A percentile compares a stretch with the other conserved stretches of the same genome.
phyloP scores from a whole-genome alignment of 1,140 invertebrate species.

The Lasaia peninsularis region DNA sequence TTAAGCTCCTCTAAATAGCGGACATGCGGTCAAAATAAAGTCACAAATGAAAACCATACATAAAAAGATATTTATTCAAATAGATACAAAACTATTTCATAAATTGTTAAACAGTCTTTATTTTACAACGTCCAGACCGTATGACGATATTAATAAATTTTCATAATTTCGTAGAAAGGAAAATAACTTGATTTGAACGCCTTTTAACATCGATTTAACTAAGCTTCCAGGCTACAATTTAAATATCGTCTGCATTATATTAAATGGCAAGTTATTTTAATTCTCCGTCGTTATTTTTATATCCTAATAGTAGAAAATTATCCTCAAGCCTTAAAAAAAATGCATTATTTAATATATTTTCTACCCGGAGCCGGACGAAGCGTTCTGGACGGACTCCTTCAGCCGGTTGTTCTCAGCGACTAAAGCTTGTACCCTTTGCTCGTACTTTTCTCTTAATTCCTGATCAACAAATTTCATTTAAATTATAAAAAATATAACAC shows the following conservation, averaged over 20 bases:
- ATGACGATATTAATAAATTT: background rate
- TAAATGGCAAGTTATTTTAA: no score
- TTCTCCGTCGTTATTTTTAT: no score
- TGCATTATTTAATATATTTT: background rate
- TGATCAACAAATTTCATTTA: constrained; percentile 28
- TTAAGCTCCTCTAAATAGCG: no score
- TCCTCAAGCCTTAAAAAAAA: background rate
- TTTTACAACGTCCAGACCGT: background rate
- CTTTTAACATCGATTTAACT: no score
- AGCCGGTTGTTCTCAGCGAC: constrained; percentile 54
- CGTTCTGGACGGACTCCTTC: constrained; percentile 32
- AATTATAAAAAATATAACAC: no score
- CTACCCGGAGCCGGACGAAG: background rate
- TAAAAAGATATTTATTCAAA: constrained; percentile 14
- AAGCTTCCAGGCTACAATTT: no score
- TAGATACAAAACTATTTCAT: background rate
- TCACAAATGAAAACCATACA: background rate
- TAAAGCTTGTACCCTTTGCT: constrained; percentile 54
- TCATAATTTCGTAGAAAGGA: background rate
- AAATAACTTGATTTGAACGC: no score
- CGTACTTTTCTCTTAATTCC: constrained; percentile 65
- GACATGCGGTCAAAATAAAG: background rate
- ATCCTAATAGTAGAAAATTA: no score
- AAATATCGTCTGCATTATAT: no score
- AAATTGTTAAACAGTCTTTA: constrained; percentile 6